These are phyloP conservation scores for Tromatobia lineatoria DNA, from an alignment of 2,888 invertebrate genomes.

Conservation along the genomic window DNA sequence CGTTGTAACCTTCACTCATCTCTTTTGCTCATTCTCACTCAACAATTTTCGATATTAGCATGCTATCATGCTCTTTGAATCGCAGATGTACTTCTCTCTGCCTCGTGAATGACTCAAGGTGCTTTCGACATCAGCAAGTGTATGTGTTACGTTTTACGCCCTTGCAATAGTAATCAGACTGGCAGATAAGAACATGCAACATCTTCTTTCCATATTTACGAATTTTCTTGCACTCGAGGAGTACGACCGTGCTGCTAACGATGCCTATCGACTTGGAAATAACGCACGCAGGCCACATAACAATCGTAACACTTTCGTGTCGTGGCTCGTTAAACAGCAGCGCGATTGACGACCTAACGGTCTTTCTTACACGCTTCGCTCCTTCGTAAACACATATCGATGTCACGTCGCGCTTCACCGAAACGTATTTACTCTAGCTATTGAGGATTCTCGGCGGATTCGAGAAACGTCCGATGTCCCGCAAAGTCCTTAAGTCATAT, in stretches of 20 bases:
- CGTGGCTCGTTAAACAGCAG: slow-evolving; percentile 65
- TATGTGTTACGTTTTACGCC: slow-evolving; percentile 22
- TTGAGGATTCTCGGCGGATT: slow-evolving; percentile 31
- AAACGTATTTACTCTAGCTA: slow-evolving; percentile 25
- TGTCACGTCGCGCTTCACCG: slow-evolving; percentile 34
- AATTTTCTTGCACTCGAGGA: background rate
- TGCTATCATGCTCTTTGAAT: slow-evolving; percentile 38
- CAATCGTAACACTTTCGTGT: slow-evolving; percentile 68
- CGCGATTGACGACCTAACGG: slow-evolving; percentile 62
- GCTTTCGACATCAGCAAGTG: background rate
- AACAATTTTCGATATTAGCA: slow-evolving; percentile 41
- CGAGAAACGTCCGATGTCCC: background rate
- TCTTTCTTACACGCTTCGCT: slow-evolving; percentile 19
- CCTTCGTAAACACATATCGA: slow-evolving; percentile 11
- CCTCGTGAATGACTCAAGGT: slow-evolving; percentile 34
- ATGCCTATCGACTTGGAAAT: background rate
- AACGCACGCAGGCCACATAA: slow-evolving; percentile 54
- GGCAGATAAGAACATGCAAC: background rate
- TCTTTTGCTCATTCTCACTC: slow-evolving; percentile 20
- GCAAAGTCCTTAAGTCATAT: background rate
- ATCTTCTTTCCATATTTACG: background rate
- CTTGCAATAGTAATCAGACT: slow-evolving; percentile 42
- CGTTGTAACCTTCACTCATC: slow-evolving; percentile 17
- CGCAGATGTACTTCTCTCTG: slow-evolving; percentile 17
- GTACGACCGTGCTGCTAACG: background rate